A percentile compares a stretch with the other conserved stretches of the same genome.
These are phyloP conservation scores for Callosobruchus maculatus DNA, from an alignment of 2,888 invertebrate species.

Conservation along the genomic window DNA sequence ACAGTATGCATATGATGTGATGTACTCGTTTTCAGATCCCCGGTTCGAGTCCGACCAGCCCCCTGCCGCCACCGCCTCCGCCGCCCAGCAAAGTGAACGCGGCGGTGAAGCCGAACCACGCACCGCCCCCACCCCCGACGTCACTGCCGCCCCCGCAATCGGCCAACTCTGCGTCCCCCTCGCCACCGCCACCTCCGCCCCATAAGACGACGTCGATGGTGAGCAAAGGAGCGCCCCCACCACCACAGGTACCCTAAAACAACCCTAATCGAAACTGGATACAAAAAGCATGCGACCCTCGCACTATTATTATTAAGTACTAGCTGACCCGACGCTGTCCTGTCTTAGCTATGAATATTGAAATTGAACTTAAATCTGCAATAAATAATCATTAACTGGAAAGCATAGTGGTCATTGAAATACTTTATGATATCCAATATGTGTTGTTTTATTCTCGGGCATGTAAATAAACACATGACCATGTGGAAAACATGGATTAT, in stretches of 20 bases:
- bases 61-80: conserved; percentile 35
- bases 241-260: neutral
- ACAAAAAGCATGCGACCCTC: too few species aligned
- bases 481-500: too few species aligned
- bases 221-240: conserved; percentile 16
- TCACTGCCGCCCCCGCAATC: conserved; percentile 25
- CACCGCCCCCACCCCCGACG: conserved; percentile 43
- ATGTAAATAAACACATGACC: too few species aligned
- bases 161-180: conserved; percentile 35
- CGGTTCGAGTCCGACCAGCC: conserved; percentile 26
- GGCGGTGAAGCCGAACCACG: conserved; percentile 42
- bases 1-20: neutral
- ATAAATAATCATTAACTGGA: too few species aligned
- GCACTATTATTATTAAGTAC: too few species aligned
- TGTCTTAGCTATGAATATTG: too few species aligned
- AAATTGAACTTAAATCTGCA: too few species aligned
- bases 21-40: conserved; percentile 8
- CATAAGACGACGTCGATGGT: conserved; percentile 33
- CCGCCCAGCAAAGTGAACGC: conserved; percentile 23
- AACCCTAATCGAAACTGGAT: too few species aligned
- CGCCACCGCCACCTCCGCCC: conserved; percentile 39
- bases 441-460: too few species aligned
- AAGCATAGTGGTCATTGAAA: too few species aligned
- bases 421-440: too few species aligned
- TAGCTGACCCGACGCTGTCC: too few species aligned